Evolutionary conservation across 2,888 invertebrate genomes (phyloP).

Genomic region (Synanthedon vespiformis): DNA sequence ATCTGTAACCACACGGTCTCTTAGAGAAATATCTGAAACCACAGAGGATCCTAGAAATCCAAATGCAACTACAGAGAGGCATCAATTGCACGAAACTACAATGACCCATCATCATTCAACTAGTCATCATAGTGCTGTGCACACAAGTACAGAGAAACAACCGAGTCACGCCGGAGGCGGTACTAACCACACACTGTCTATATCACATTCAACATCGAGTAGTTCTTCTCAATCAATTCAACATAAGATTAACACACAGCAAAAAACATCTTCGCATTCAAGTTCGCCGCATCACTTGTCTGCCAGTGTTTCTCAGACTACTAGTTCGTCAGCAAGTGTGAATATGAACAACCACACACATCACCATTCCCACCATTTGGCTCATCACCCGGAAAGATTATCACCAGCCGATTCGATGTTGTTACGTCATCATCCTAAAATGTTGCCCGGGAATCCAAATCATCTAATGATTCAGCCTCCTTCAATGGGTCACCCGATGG

Average conservation of each 20-base stretch:
- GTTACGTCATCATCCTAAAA: constrained; percentile 61
- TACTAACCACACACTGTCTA: constrained; percentile 72
- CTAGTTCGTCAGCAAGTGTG: constrained; percentile 63
- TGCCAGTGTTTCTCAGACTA: constrained; percentile 67
- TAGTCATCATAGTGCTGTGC: constrained; percentile 74
- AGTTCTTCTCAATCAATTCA: constrained; percentile 76
- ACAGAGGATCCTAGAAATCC: constrained; percentile 58
- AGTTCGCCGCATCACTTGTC: constrained; percentile 67
- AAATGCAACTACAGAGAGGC: constrained; percentile 66
- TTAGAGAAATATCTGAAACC: constrained; percentile 72
- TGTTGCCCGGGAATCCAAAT: constrained; percentile 69
- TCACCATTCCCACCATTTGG: constrained; percentile 74
- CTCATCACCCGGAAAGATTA: constrained; percentile 75
- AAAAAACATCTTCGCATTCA: constrained; percentile 55
- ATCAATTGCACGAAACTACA: constrained; percentile 74
- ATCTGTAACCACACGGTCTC: constrained; percentile 76
- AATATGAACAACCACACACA: constrained; percentile 75
- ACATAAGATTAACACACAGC: constrained; percentile 70
- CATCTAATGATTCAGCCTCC: constrained; percentile 76
- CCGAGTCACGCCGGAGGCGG: constrained; percentile 63
- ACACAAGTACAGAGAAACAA: constrained; percentile 74
- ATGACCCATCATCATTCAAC: constrained; percentile 76
- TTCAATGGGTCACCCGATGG: constrained; percentile 73
- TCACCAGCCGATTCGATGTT: constrained; percentile 72
- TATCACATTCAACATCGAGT: constrained; percentile 76